Percentiles rank a stretch among this genome's conserved stretches.
phyloP scores from a whole-genome alignment of 2,888 invertebrate species.

The Epinotia brunnichana region DNA sequence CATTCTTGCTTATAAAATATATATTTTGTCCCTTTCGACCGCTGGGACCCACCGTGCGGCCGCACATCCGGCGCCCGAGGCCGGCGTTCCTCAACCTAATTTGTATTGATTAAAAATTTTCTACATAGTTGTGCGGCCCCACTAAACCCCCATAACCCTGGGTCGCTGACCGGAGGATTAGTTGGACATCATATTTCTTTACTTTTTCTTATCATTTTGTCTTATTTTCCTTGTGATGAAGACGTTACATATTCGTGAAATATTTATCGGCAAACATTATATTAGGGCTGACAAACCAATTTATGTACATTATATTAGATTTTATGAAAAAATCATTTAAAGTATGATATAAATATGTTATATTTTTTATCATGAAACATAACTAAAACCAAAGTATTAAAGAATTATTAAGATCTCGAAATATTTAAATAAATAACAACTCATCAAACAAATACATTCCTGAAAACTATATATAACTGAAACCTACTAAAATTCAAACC shows the following conservation, averaged over 20 bases:
- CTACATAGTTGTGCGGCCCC: constrained; percentile 73
- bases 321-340: no score
- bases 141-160: constrained; percentile 32
- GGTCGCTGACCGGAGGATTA: constrained; percentile 35
- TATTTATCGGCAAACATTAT: no score
- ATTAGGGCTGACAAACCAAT: no score
- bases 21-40: constrained; percentile 9
- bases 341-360: no score
- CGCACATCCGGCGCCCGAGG: constrained; percentile 67
- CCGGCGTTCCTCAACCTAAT: constrained; percentile 75
- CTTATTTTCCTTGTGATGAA: neutral
- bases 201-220: constrained; percentile 8
- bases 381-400: no score
- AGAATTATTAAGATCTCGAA: no score
- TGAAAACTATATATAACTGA: no score
- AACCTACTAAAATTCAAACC: neutral
- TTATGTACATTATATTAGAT: no score
- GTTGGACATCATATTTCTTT: constrained; percentile 28
- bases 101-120: constrained; percentile 85
- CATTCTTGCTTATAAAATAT: neutral
- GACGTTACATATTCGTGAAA: no score
- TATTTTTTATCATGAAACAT: no score
- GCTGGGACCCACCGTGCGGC: constrained; percentile 53
- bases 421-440: neutral
- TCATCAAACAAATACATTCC: neutral